phyloP scores from a whole-genome alignment of 2,797 vertebrate species.

The Microctenopoma stevenorrisi region DNA sequence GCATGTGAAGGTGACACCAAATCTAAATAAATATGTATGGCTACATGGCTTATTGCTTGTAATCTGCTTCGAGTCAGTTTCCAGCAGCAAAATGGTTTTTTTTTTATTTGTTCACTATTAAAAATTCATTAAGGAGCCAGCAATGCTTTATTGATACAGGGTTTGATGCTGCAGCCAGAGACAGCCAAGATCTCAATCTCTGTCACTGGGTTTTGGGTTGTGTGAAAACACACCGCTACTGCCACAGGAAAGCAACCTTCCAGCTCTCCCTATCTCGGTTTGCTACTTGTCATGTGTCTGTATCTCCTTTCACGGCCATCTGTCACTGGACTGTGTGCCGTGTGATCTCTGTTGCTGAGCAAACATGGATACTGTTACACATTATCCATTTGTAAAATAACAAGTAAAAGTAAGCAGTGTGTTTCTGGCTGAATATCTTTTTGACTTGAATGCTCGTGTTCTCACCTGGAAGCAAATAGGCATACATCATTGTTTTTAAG shows the following conservation, averaged over 20 bases:
- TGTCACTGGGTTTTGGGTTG: slow-evolving; percentile 19
- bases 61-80: slow-evolving; percentile 39
- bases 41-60: slow-evolving; percentile 2
- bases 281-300: slow-evolving; percentile 35
- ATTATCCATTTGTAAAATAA: slow-evolving; percentile 2
- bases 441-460: no score
- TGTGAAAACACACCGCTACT: slow-evolving; percentile 33
- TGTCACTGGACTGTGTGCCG: slow-evolving; percentile 43
- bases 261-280: slow-evolving; percentile 24
- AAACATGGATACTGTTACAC: slow-evolving; percentile 22
- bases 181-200: slow-evolving; percentile 33
- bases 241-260: slow-evolving; percentile 29
- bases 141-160: slow-evolving; percentile 42
- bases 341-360: slow-evolving; percentile 46
- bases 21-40: slow-evolving; percentile 1
- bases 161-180: slow-evolving; percentile 32
- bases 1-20: slow-evolving; percentile 7
- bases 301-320: slow-evolving; percentile 58
- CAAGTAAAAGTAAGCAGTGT: slow-evolving; percentile 7
- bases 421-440: background rate
- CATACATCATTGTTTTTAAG: background rate
- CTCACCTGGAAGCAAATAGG: background rate
- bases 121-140: slow-evolving; percentile 53
- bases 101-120: slow-evolving; percentile 57
- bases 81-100: slow-evolving; percentile 9